Evolutionary conservation across 2,113 vertebrate genomes (phyloP).

Genomic region (Kryptolebias marmoratus): DNA sequence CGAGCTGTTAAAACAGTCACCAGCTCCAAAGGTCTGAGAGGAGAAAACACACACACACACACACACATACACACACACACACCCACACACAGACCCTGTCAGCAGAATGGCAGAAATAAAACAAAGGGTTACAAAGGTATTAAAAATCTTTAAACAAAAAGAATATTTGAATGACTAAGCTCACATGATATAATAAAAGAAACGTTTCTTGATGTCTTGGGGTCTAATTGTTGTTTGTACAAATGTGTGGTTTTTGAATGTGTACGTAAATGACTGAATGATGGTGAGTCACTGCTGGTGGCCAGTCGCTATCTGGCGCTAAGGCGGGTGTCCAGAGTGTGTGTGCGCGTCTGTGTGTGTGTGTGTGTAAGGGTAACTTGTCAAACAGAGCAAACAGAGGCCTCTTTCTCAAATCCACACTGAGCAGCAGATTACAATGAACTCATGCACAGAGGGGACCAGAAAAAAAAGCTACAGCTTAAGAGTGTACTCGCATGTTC

Average conservation of each 20-base stretch:
- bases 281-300: conserved; percentile 72
- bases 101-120: conserved; percentile 33
- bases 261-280: conserved; percentile 59
- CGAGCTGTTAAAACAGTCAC: conserved; percentile 60
- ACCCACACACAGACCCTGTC: conserved; percentile 11
- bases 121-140: conserved; percentile 19
- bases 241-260: conserved; percentile 63
- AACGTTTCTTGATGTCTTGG: conserved; percentile 27
- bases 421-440: conserved; percentile 65
- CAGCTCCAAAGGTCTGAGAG: conserved; percentile 48
- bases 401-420: conserved; percentile 71
- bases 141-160: conserved; percentile 10
- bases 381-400: conserved; percentile 72
- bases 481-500: conserved; percentile 64
- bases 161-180: conserved; percentile 3
- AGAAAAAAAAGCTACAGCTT: conserved; percentile 60
- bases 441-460: conserved; percentile 60
- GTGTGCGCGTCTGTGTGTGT: conserved; percentile 34
- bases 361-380: conserved; percentile 54
- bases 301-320: conserved; percentile 73
- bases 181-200: conserved; percentile 9
- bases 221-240: conserved; percentile 69
- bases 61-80: conserved; percentile 23
- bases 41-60: conserved; percentile 18
- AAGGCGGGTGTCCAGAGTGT: conserved; percentile 65